Evolutionary conservation across 2,113 vertebrate genomes (phyloP).

Genomic region (Epinephelus fuscoguttatus): DNA sequence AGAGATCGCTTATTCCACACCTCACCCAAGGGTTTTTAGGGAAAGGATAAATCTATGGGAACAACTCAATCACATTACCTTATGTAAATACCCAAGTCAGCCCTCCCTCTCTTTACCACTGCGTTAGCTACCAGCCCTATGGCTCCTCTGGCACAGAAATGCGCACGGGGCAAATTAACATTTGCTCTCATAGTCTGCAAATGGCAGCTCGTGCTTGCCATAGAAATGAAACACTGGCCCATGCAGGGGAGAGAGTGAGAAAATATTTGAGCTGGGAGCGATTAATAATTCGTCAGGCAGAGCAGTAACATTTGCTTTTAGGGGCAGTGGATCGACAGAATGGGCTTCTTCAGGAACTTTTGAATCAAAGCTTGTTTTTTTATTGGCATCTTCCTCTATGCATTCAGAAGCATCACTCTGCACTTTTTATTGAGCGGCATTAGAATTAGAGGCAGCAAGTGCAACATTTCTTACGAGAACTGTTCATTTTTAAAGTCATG

Average conservation of each 20-base stretch:
- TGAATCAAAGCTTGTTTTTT: slow-evolving; percentile 55
- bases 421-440: slow-evolving; percentile 39
- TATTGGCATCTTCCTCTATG: slow-evolving; percentile 39
- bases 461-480: slow-evolving; percentile 26
- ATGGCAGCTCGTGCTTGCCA: slow-evolving; percentile 83
- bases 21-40: slow-evolving; percentile 57
- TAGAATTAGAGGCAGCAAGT: slow-evolving; percentile 33
- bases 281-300: slow-evolving; percentile 79
- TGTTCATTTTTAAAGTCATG: slow-evolving; percentile 29
- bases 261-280: slow-evolving; percentile 78
- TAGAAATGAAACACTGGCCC: slow-evolving; percentile 77
- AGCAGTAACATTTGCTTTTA: slow-evolving; percentile 83
- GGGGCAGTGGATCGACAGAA: slow-evolving; percentile 68
- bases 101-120: slow-evolving; percentile 51
- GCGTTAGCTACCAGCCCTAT: slow-evolving; percentile 70
- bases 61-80: slow-evolving; percentile 86
- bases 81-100: slow-evolving; percentile 83
- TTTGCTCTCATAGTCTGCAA: slow-evolving; percentile 84
- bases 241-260: slow-evolving; percentile 54
- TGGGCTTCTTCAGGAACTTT: slow-evolving; percentile 59
- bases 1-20: slow-evolving; percentile 21
- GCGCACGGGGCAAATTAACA: slow-evolving; percentile 84
- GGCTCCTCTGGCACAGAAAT: slow-evolving; percentile 70
- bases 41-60: slow-evolving; percentile 76
- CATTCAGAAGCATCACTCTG: slow-evolving; percentile 28